Conservation (phyloP, 2,797 vertebrate genomes). For the Prionace glauca region DNA sequence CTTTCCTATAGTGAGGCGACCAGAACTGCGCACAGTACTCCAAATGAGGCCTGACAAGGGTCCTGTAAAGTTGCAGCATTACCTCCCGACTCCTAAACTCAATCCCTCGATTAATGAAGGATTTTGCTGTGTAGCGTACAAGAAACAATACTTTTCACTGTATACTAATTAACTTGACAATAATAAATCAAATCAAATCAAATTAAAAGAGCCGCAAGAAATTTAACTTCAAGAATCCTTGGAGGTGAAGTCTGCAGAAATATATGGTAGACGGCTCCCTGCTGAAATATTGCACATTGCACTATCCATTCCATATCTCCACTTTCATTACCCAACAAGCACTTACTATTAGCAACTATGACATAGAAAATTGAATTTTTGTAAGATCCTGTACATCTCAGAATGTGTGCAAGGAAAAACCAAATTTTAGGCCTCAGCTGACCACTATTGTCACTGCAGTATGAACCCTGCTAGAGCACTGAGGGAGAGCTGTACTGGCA, state of each 20-base stretch:
- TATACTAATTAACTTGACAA: too few species aligned
- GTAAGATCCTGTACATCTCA: neutral
- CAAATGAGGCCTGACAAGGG: too few species aligned
- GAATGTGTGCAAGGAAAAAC: neutral
- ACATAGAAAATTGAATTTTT: neutral
- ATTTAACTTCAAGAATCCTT: neutral
- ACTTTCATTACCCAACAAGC: neutral
- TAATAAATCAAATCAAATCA: neutral
- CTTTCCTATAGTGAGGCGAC: too few species aligned
- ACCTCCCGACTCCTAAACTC: too few species aligned
- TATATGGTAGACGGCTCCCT: neutral
- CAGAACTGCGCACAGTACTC: too few species aligned
- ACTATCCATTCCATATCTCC: neutral
- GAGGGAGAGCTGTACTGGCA: too few species aligned
- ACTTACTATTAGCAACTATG: neutral
- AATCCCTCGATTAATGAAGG: too few species aligned
- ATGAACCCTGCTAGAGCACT: too few species aligned
- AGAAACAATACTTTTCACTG: too few species aligned
- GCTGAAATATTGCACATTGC: neutral
- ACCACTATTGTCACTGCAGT: neutral
- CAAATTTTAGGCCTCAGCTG: neutral
- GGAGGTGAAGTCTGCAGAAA: neutral
- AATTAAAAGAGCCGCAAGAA: neutral
- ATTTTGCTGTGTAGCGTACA: too few species aligned
- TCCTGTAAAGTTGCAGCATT: too few species aligned